Percentiles rank a stretch among this genome's conserved stretches.
Conservation (phyloP, 2,797 vertebrate genomes). For the Leptoclinus maculatus region DNA sequence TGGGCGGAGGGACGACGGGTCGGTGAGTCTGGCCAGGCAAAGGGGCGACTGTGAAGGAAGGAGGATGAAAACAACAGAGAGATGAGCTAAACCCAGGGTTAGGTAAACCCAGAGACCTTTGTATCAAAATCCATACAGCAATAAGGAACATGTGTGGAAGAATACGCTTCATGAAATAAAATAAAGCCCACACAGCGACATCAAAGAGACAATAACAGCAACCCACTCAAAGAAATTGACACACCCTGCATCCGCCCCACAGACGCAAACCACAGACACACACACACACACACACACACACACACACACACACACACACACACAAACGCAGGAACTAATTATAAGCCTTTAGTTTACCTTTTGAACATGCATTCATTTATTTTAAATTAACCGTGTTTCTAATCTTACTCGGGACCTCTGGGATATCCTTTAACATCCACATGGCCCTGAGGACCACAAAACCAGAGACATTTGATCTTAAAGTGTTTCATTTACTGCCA, state of each 20-base stretch:
- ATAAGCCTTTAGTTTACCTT: neutral
- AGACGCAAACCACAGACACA: slow-evolving; percentile 6
- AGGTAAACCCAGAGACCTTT: neutral
- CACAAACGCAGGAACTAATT: neutral
- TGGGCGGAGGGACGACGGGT: slow-evolving; percentile 52
- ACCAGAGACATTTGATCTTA: neutral
- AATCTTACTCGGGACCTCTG: neutral
- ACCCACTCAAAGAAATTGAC: neutral
- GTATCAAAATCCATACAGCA: neutral
- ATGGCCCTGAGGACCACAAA: neutral
- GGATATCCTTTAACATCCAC: neutral
- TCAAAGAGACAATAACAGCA: neutral
- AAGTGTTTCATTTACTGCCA: neutral
- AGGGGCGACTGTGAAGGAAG: slow-evolving; percentile 55
- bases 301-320: neutral
- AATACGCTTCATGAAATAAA: neutral
- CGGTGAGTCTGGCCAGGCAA: slow-evolving; percentile 37
- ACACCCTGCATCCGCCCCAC: slow-evolving; percentile 16
- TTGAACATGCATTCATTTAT: neutral
- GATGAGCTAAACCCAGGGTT: neutral
- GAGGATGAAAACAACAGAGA: slow-evolving; percentile 3
- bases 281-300: neutral
- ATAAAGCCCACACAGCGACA: slow-evolving; percentile 2
- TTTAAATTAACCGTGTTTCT: neutral
- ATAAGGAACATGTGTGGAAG: neutral